Percentiles rank a stretch among this genome's conserved stretches.
phyloP scores from a whole-genome alignment of 2,888 invertebrate species.

The Sesia bembeciformis region DNA sequence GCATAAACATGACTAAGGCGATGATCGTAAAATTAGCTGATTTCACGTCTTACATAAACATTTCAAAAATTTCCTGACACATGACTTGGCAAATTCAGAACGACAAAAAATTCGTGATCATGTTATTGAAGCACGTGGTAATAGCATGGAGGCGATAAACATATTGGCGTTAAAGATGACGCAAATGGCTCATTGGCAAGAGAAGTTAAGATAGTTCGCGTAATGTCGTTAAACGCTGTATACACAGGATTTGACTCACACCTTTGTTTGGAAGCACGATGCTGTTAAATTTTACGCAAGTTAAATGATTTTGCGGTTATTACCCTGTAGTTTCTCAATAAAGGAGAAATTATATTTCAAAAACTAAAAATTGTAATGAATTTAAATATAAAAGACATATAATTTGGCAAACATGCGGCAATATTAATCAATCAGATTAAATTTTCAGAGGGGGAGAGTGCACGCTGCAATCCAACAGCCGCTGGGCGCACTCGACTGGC shows the following conservation, averaged over 20 bases:
- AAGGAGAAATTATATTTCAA: too few species aligned
- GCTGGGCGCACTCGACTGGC: too few species aligned
- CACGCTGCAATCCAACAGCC: too few species aligned
- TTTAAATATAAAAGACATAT: too few species aligned
- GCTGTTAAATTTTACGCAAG: slow-evolving; percentile 17
- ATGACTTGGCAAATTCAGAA: too few species aligned
- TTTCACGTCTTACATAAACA: neutral
- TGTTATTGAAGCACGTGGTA: slow-evolving; percentile 1
- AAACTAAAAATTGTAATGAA: too few species aligned
- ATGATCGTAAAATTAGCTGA: neutral
- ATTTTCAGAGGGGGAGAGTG: too few species aligned
- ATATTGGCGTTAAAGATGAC: slow-evolving; percentile 33
- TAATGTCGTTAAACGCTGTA: slow-evolving; percentile 36
- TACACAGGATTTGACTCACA: slow-evolving; percentile 55
- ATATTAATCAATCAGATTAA: too few species aligned
- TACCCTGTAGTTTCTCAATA: slow-evolving; percentile 9
- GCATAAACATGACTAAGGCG: neutral
- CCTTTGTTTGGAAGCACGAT: slow-evolving; percentile 18
- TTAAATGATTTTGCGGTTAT: slow-evolving; percentile 11
- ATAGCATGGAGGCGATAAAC: slow-evolving; percentile 17
- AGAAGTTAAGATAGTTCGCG: slow-evolving; percentile 41
- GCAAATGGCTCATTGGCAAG: slow-evolving; percentile 29
- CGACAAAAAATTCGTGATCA: slow-evolving; percentile 1
- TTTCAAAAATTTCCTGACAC: neutral
- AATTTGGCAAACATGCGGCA: too few species aligned